Base-by-base conservation (phyloP, 2,888 invertebrate genomes). In the Clusia tigrina region DNA sequence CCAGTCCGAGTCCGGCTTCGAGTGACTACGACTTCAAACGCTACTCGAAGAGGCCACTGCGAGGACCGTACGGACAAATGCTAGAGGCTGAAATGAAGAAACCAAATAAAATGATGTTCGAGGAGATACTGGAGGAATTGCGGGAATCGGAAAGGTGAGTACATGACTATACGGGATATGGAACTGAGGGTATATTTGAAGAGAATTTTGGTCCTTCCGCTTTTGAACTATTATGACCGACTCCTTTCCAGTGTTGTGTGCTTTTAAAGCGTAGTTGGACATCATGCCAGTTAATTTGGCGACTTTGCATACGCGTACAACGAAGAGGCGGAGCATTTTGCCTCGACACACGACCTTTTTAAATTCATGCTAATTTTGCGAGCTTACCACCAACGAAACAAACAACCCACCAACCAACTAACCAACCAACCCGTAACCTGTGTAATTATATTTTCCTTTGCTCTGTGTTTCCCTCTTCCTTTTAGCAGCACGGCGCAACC, bases 31-130 rank as follows among this genome's bases (percentile, higher is more conserved):
- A 93, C 78, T 84, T 88, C 59, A 85, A 88, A 72, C 87, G 92
- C 37, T 92, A 90, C 73, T 91, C 91, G 20, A 94, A 91, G 76
- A 85, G 91, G 22, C 91, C 91, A 0, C 82, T 91, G 6, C 86
- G 92, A 17, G 91, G 92, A 1, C 92, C 92, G 0, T 91, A 91
- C 72, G 91, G 91, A 0, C 91, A 91, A 79, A 91, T 92, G 91
- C 82, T 92, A 24, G 91, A 92, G 77, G 91, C 91, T 0, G 91
- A 92, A 83, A 91, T 92, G 89, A 91, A 90, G 65, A 90, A 90
- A 75, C 89, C 90, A 0, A 88, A 84, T 46, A 87, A 87, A 72
- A 80, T 85, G 71, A 85, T 86, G 65, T 85, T 87, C 64, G 86
- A 86, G 65, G 88, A 86, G 70, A 88, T 89, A 52, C 82, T 89